These are phyloP conservation scores for Chionodraco myersi DNA, from an alignment of 2,113 vertebrate species.

Conservation along the genomic window DNA sequence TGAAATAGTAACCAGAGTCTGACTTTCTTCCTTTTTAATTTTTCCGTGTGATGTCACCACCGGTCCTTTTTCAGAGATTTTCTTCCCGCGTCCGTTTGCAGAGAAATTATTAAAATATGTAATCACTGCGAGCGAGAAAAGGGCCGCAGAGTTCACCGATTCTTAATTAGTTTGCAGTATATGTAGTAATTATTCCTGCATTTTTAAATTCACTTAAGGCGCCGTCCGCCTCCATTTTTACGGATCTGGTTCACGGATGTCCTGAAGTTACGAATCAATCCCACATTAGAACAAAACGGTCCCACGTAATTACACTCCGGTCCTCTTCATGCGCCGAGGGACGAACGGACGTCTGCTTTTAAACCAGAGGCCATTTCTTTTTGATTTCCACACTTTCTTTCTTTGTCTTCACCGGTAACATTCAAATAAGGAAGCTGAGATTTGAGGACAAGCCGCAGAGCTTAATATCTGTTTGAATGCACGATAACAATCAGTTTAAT, in stretches of 20 bases:
- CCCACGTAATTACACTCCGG: slow-evolving; percentile 64
- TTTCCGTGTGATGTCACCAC: slow-evolving; percentile 57
- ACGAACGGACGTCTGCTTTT: slow-evolving; percentile 44
- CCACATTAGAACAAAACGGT: slow-evolving; percentile 56
- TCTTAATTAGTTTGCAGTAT: slow-evolving; percentile 83
- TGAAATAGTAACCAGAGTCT: slow-evolving; percentile 76
- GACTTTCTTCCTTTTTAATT: slow-evolving; percentile 68
- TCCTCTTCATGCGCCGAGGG: slow-evolving; percentile 17
- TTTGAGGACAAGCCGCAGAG: no score
- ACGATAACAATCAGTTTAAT: not conserved
- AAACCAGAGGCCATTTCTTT: slow-evolving; percentile 39
- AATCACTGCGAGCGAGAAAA: slow-evolving; percentile 75
- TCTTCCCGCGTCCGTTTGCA: slow-evolving; percentile 53
- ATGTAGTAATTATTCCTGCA: slow-evolving; percentile 82
- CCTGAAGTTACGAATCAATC: slow-evolving; percentile 79
- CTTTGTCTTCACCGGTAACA: slow-evolving; percentile 11
- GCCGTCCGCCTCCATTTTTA: slow-evolving; percentile 46
- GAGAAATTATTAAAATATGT: slow-evolving; percentile 66
- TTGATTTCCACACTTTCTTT: slow-evolving; percentile 47
- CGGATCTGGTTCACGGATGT: slow-evolving; percentile 77
- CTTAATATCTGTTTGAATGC: not conserved
- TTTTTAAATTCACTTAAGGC: slow-evolving; percentile 84
- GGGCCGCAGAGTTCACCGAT: slow-evolving; percentile 73
- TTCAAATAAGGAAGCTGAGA: no score
- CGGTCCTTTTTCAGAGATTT: slow-evolving; percentile 43